Percentiles rank a stretch among this genome's conserved stretches.
These are phyloP conservation scores for Rhinichthys klamathensis DNA, from an alignment of 2,113 vertebrate species.

Conservation along the genomic window DNA sequence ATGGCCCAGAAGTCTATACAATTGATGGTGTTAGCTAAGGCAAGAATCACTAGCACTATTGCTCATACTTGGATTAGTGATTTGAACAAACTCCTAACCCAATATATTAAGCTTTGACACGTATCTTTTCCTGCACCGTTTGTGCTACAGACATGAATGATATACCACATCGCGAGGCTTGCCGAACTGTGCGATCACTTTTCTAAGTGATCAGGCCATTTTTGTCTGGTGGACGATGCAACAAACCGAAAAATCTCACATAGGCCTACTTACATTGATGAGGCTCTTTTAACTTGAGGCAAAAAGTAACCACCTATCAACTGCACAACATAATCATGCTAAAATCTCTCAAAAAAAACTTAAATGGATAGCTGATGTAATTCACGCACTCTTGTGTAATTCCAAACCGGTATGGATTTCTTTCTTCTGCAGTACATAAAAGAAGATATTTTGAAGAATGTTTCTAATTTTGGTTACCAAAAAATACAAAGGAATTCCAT, in stretches of 20 bases:
- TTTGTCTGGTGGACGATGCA: not conserved
- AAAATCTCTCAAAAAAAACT: too few relatives aligned
- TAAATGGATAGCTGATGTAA: too few relatives aligned
- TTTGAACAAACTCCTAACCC: slow-evolving; percentile 1
- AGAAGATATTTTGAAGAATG: too few relatives aligned
- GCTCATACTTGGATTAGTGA: not conserved
- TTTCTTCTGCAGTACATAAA: too few relatives aligned
- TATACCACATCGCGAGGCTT: not conserved
- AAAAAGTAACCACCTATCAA: too few relatives aligned
- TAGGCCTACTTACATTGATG: too few relatives aligned
- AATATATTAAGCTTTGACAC: not conserved
- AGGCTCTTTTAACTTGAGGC: too few relatives aligned
- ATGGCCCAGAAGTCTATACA: not conserved
- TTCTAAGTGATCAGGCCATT: not conserved
- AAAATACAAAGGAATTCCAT: too few relatives aligned
- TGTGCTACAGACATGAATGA: not conserved
- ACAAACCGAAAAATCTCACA: not conserved
- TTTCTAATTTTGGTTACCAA: too few relatives aligned
- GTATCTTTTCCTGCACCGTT: not conserved
- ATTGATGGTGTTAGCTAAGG: not conserved
- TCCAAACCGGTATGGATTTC: too few relatives aligned
- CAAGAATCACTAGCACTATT: not conserved
- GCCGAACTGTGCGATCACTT: not conserved
- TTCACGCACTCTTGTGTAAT: too few relatives aligned
- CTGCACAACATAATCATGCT: too few relatives aligned